Base-by-base conservation (phyloP, 2,113 vertebrate genomes). In the Helogale parvula region DNA sequence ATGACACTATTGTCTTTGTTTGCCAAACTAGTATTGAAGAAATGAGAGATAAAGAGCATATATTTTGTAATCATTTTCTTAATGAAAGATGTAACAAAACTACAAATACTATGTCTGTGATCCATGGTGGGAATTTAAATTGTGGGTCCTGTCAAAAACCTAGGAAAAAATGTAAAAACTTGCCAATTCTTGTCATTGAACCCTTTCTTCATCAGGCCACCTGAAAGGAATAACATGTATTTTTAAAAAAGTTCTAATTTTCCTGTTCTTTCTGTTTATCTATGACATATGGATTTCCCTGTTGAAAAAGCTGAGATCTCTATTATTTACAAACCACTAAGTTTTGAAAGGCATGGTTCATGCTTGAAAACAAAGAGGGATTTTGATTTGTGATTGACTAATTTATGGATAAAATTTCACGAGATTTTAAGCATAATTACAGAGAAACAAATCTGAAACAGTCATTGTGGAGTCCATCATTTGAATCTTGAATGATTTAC, bases 21-120 rank as follows among this genome's bases (percentile, higher is more conserved):
- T 92, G 95, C 93, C 91, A 94, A 94, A 81, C 60, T 50, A 52
- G 92, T 74, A 54, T 25, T 89, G 76, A 60, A 87, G 41, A 97
- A 96, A 93, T 95, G 95, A 94, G 88, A 92, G 25, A 94, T 76
- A 83, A 90, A 84, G 21, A 87, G 7, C 38, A 41, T 27, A 23
- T 35, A 94, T 94, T 97, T 71, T 80, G 41, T 83, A 96, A 80
- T 76, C 7, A 94, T 76, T 83, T 93, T 94, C 63, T 94, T 90
- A 92, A 90, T 88, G 52, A 79, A 84, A 83, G 11, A 87, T 94
- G 80, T 50, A 68, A 76, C 6, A 65, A 89, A 79, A 79, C 57
- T 29, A 69, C 82, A 94, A 85, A 86, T 65, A 92, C 5, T 23
- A 33, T 82, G 85, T 87, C 52, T 82, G 16, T 57, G 63, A 41